Evolutionary conservation across 1,140 invertebrate species (phyloP), one percentile per base, ranked within the genome.

Genomic region (Eumaeus atala): DNA sequence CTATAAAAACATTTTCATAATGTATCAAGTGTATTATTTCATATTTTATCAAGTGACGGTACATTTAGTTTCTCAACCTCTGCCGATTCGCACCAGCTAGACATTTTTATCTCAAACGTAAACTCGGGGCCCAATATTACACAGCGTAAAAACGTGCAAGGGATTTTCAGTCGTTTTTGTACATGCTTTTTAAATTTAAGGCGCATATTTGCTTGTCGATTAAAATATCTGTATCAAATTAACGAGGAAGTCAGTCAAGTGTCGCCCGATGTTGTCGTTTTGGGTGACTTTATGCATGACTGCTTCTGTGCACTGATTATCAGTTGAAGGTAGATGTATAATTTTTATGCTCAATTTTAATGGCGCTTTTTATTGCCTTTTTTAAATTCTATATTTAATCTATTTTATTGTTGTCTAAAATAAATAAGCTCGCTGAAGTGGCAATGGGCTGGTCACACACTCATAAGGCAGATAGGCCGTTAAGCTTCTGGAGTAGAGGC

Each of bases 221-320:
- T 64, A 62, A 59, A 68, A 68, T 70, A 67, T 69, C 70, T 59
- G 67, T 74, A 72, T 74, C 76, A 73, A 81, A 84, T 80, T 81
- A 84, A 81, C 70, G 70, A 77, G 71, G 57, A 58, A 76, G 72
- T 80, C 77, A 78, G 72, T 81, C 74, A 78, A 71, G 73, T 78
- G 80, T 80, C 75, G 21, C n/a, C 37, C 10, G n/a, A 28, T 42
- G 21, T 21, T 53, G 38, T 38, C 51, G 18, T 40, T 53, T 38
- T 14, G n/a, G 38, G 37, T 21, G 38, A 44, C 21, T 52, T 40
- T 40, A 42, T 71, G 65, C 66, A 71, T 48, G 61, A 55, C 55
- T 72, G 68, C 72, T 62, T 67, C 65, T 54, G 52, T 59, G 1
- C 12, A 44, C 40, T 34, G 12, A 37, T 52, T 55, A 44, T 14